Percentiles rank a stretch among this genome's conserved stretches.
Evolutionary conservation across 2,113 vertebrate genomes (phyloP).

Genomic region (Pterocles orientalis): DNA sequence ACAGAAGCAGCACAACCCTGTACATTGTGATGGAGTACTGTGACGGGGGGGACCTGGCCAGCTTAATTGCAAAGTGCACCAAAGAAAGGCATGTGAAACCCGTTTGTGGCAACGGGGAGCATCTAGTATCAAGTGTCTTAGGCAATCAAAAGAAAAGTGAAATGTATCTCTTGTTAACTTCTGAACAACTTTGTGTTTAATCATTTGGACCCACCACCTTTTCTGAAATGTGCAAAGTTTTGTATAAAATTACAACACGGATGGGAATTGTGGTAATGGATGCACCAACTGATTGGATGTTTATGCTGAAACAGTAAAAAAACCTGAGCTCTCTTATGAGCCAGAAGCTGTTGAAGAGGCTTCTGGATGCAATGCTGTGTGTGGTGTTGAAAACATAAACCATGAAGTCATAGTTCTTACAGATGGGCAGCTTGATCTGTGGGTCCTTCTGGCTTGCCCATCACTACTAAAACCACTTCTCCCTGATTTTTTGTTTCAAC

Average conservation of each 20-base stretch:
- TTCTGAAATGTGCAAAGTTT: not conserved
- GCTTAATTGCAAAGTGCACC: conserved; percentile 84
- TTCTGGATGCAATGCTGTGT: not conserved
- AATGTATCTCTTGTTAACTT: accelerated
- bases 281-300: not conserved
- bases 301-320: not conserved
- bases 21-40: conserved; percentile 99
- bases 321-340: accelerated
- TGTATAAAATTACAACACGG: accelerated
- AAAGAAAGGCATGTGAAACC: conserved; percentile 81
- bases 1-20: conserved; percentile 86
- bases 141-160: not conserved
- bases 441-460: not conserved
- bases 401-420: not conserved
- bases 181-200: not conserved
- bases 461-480: not conserved
- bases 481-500: not conserved
- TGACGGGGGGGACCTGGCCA: conserved; percentile 91
- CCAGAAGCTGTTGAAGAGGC: not conserved
- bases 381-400: not conserved
- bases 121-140: accelerated
- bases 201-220: accelerated
- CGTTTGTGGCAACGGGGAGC: accelerated
- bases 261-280: not conserved
- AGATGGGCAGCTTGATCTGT: not conserved